Evolutionary conservation across 1,140 invertebrate species (phyloP), one percentile per base, ranked within the genome.

Genomic region (Drosophila setifemur): DNA sequence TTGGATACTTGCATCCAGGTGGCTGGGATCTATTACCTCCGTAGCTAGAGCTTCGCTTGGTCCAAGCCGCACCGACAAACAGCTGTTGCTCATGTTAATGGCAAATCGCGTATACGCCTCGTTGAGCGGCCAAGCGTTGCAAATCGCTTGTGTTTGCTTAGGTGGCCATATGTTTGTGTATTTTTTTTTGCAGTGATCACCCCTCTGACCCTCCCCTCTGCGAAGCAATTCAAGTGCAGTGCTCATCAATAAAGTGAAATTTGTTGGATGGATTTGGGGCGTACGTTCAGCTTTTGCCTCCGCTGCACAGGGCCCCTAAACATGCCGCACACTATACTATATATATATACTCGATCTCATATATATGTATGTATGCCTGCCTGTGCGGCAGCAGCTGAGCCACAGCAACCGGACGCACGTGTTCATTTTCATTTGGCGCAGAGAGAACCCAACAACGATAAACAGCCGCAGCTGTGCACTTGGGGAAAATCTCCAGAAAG

Each of bases 401-500:
- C 67, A 44, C 68, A 83, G 66, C 79, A 86, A 85, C 79, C 79
- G 79, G 79, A 85, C 79, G 79, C 79, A 85, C 79, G 79, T 85
- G 79, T 85, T 85, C 79, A 86, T 85, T 85, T 85, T 85, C 79
- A 86, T 83, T 83, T 83, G 78, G 78, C 79, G 79, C 78, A 79
- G 79, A 74, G 79, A 74, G 70, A 73, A 72, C 64, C 49, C 70
- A 83, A 78, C 79, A 71, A 78, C 79, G 78, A 85, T 83, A 83
- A 85, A 83, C 73, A 85, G 78, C 72, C 60, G 44, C 58, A 73
- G 45, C 53, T 18, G n/a, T 61, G 57, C 57, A 61, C 57, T 61
- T 33, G 23, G 52, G 11, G 18, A 61, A 58, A 61, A 44, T n/a
- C n/a, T n/a, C n/a, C n/a, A n/a, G n/a, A n/a, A n/a, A n/a, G n/a